A percentile compares a stretch with the other conserved stretches of the same genome.
Evolutionary conservation across 2,888 invertebrate genomes (phyloP).

Genomic region (Allolobophora icterica): DNA sequence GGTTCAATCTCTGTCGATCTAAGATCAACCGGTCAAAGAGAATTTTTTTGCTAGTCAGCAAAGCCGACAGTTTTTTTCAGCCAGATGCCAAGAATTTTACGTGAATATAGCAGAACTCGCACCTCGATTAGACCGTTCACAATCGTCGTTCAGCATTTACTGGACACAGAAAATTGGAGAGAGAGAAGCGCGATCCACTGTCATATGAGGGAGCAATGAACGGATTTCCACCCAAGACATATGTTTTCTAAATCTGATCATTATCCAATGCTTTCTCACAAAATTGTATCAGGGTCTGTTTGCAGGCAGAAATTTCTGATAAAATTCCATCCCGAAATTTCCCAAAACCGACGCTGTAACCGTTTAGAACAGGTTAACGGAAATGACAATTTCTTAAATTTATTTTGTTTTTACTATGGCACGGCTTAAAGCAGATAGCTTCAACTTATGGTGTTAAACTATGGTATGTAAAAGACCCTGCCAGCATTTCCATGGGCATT

Average conservation of each 20-base stretch:
- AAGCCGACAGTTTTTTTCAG: background rate
- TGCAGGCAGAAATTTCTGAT: background rate
- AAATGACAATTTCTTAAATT: no score
- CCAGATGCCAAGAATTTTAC: background rate
- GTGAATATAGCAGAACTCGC: background rate
- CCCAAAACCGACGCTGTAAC: background rate
- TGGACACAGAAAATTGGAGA: background rate
- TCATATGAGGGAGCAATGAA: background rate
- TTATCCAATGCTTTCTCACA: background rate
- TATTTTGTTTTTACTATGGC: no score
- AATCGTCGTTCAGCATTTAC: no score
- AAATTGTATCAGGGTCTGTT: background rate
- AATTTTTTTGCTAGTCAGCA: no score
- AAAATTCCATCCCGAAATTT: background rate
- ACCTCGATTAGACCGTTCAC: background rate
- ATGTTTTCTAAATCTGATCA: background rate
- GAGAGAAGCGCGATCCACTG: background rate
- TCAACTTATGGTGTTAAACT: no score
- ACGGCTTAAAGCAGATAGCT: no score
- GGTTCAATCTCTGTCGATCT: background rate
- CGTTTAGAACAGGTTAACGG: no score
- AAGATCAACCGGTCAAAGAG: no score
- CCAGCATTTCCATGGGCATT: no score
- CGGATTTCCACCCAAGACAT: background rate
- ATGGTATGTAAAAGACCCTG: no score